Conservation (phyloP, 2,888 invertebrate species). For the Netelia virgata region DNA sequence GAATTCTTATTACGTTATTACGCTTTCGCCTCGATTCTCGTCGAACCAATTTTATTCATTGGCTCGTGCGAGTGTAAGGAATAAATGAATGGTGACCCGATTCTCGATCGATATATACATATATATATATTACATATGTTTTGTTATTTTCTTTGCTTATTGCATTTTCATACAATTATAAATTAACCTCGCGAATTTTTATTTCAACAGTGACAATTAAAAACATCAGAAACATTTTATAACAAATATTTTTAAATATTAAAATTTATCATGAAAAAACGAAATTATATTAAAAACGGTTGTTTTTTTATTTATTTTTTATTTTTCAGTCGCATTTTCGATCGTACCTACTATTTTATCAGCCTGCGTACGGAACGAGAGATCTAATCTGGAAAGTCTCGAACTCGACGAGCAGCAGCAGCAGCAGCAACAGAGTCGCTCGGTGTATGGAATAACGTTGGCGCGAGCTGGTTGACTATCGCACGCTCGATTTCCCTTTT, state of each 20-base stretch:
- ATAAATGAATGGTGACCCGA: slow-evolving; percentile 36
- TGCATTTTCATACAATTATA: too few relatives aligned
- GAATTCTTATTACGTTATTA: slow-evolving; percentile 38
- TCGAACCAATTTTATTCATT: neutral
- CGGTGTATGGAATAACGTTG: neutral
- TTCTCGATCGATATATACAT: neutral
- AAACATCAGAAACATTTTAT: too few relatives aligned
- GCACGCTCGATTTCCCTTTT: slow-evolving; percentile 77
- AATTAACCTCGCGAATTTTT: too few relatives aligned
- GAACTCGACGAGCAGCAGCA: neutral
- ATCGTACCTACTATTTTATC: slow-evolving; percentile 32
- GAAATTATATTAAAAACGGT: too few relatives aligned
- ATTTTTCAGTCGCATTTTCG: slow-evolving; percentile 1
- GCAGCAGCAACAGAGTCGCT: neutral
- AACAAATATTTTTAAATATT: neutral
- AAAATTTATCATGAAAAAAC: slow-evolving; percentile 8
- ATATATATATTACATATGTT: too few relatives aligned
- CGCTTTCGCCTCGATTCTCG: neutral
- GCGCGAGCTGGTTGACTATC: slow-evolving; percentile 72
- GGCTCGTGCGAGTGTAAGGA: neutral
- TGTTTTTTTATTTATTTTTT: neutral
- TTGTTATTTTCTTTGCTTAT: too few relatives aligned
- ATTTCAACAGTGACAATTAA: too few relatives aligned
- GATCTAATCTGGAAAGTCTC: slow-evolving; percentile 55
- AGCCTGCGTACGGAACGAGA: slow-evolving; percentile 17